phyloP scores from a whole-genome alignment of 2,888 invertebrate genomes.

The Carpatolechia fugitivella region DNA sequence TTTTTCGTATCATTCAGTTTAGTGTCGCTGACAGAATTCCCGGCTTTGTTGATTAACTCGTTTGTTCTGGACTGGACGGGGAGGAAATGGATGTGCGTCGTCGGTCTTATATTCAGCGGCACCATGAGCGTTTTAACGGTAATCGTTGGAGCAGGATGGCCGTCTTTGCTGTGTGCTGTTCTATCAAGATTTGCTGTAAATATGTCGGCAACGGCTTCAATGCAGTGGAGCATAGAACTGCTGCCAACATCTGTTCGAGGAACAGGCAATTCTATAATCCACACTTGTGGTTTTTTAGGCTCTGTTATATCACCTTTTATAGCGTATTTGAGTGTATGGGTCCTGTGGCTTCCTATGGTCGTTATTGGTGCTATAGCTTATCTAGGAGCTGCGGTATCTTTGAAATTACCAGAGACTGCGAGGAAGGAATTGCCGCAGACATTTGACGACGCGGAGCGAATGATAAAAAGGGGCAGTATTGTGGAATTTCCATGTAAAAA shows the following conservation, averaged over 20 bases:
- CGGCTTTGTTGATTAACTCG: conserved; percentile 49
- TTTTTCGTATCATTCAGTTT: conserved; percentile 60
- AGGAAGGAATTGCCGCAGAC: conserved; percentile 58
- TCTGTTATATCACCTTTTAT: conserved; percentile 57
- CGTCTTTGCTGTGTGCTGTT: conserved; percentile 51
- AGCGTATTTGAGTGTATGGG: conserved; percentile 48
- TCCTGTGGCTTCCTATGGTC: conserved; percentile 51
- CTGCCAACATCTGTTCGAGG: conserved; percentile 57
- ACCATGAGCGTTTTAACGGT: conserved; percentile 48
- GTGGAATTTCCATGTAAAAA: conserved; percentile 48
- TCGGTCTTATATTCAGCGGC: conserved; percentile 33
- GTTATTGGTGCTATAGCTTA: conserved; percentile 40
- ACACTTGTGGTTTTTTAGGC: conserved; percentile 51
- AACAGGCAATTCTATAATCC: conserved; percentile 47
- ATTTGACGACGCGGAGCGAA: conserved; percentile 55
- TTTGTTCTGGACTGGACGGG: conserved; percentile 53
- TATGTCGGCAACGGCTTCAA: conserved; percentile 43
- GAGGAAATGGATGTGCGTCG: conserved; percentile 45
- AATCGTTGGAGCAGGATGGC: conserved; percentile 42
- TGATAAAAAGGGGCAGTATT: conserved; percentile 41
- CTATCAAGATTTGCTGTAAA: conserved; percentile 55
- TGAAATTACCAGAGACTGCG: conserved; percentile 58
- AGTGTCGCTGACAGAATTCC: conserved; percentile 57
- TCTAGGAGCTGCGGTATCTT: conserved; percentile 36
- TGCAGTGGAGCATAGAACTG: conserved; percentile 59